A percentile compares a stretch with the other conserved stretches of the same genome.
Evolutionary conservation across 2,113 vertebrate genomes (phyloP).

Genomic region (Menidia beryllina): DNA sequence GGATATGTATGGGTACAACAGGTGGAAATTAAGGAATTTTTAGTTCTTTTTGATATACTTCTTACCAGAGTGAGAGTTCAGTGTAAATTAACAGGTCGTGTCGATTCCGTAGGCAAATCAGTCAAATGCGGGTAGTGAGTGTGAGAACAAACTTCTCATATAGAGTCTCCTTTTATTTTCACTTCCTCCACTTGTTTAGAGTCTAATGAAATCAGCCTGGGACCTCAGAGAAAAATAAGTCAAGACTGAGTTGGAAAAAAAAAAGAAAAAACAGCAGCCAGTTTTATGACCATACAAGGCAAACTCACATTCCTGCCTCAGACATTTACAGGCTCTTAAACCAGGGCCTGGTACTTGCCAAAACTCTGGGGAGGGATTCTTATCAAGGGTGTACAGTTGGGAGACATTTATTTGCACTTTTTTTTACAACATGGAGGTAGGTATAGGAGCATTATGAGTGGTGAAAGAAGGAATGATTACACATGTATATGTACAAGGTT

Average conservation of each 20-base stretch:
- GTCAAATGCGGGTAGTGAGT: neutral
- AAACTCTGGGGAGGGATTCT: conserved; percentile 76
- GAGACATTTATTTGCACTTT: conserved; percentile 11
- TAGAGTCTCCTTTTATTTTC: neutral
- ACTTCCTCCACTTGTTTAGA: conserved; percentile 8
- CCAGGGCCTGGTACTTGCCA: conserved; percentile 76
- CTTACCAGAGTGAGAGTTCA: neutral
- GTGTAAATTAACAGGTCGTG: neutral
- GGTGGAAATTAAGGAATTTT: too few species aligned
- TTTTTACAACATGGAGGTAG: conserved; percentile 21
- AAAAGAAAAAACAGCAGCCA: conserved; percentile 57
- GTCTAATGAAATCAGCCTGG: conserved; percentile 29
- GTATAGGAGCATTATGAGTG: conserved; percentile 20
- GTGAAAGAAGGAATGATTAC: conserved; percentile 8
- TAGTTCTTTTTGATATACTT: too few species aligned
- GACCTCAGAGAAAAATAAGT: conserved; percentile 27
- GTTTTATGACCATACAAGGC: conserved; percentile 88
- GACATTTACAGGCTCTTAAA: conserved; percentile 84
- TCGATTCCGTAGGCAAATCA: neutral
- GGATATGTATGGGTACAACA: too few species aligned
- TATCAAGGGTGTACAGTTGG: conserved; percentile 74
- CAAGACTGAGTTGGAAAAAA: conserved; percentile 17
- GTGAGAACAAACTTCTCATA: neutral
- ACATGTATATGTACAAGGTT: conserved; percentile 38
- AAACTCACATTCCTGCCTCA: conserved; percentile 78